phyloP scores from a whole-genome alignment of 2,888 invertebrate genomes.

The Platycheirus rosarum region DNA sequence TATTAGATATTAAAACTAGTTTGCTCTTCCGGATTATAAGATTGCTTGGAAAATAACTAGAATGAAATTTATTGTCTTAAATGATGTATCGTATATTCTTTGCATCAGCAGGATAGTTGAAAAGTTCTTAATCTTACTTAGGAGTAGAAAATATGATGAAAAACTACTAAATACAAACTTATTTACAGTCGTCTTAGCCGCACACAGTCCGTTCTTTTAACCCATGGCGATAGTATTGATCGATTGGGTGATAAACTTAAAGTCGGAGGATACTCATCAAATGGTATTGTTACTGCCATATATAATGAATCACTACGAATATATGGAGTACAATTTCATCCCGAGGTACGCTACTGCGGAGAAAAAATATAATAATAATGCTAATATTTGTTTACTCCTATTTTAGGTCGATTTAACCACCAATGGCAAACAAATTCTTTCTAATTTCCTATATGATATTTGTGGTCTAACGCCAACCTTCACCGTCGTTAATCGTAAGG shows the following conservation, averaged over 20 bases:
- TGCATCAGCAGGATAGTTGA: no score
- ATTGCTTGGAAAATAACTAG: no score
- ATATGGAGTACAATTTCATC: slow-evolving; percentile 99
- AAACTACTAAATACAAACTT: no score
- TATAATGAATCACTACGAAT: slow-evolving; percentile 94
- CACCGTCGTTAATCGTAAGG: slow-evolving; percentile 93
- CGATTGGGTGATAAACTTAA: slow-evolving; percentile 95
- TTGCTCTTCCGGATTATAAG: no score
- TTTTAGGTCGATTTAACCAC: slow-evolving; percentile 93
- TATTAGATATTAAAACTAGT: no score
- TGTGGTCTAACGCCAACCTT: slow-evolving; percentile 93
- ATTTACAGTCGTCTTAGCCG: slow-evolving; percentile 91
- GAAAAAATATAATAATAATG: no score
- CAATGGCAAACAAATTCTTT: slow-evolving; percentile 95
- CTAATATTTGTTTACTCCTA: slow-evolving; percentile 15
- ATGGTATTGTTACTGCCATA: slow-evolving; percentile 93
- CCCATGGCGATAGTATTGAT: slow-evolving; percentile 98
- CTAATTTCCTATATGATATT: slow-evolving; percentile 97
- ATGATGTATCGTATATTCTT: no score
- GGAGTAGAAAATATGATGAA: no score
- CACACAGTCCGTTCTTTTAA: slow-evolving; percentile 94
- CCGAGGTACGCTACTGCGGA: slow-evolving; percentile 87
- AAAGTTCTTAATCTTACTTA: no score
- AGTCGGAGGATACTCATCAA: slow-evolving; percentile 91
- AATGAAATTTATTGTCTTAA: no score